These are phyloP conservation scores for Manis crassicaudata DNA, from an alignment of 2,797 vertebrate species.

Conservation along the genomic window DNA sequence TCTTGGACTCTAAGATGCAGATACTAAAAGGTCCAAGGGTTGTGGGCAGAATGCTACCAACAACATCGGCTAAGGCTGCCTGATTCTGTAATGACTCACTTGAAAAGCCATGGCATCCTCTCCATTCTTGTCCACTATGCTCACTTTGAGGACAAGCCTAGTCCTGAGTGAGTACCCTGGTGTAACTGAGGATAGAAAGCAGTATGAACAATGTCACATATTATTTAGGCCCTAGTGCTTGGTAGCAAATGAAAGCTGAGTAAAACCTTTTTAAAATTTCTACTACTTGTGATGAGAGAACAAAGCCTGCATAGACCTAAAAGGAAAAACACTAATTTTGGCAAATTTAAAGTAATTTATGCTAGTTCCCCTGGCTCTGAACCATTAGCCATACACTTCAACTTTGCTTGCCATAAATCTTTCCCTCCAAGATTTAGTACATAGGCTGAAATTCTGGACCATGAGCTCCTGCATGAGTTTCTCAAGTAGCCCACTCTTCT, in stretches of 20 bases:
- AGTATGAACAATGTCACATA: not conserved
- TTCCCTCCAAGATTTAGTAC: not conserved
- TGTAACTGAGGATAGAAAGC: not conserved
- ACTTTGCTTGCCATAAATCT: not conserved
- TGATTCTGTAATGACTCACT: not conserved
- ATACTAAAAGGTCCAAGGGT: not conserved
- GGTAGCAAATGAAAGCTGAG: not conserved
- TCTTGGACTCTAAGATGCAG: not conserved
- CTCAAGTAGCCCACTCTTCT: not conserved
- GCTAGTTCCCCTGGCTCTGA: not conserved
- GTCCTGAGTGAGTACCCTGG: not conserved
- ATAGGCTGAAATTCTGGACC: not conserved
- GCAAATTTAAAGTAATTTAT: not conserved
- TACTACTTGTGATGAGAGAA: not conserved
- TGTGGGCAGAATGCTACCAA: not conserved
- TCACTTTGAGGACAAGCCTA: not conserved
- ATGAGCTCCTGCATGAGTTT: not conserved
- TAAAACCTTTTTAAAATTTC: not conserved
- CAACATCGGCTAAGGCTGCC: not conserved
- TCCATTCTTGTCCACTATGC: not conserved
- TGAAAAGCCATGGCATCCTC: not conserved
- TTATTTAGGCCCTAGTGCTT: not conserved
- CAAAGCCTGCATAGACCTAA: not conserved
- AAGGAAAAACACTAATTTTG: not conserved
- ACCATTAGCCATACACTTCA: not conserved